phyloP scores from a whole-genome alignment of 2,888 invertebrate species.

The Rhabditoides inermis region DNA sequence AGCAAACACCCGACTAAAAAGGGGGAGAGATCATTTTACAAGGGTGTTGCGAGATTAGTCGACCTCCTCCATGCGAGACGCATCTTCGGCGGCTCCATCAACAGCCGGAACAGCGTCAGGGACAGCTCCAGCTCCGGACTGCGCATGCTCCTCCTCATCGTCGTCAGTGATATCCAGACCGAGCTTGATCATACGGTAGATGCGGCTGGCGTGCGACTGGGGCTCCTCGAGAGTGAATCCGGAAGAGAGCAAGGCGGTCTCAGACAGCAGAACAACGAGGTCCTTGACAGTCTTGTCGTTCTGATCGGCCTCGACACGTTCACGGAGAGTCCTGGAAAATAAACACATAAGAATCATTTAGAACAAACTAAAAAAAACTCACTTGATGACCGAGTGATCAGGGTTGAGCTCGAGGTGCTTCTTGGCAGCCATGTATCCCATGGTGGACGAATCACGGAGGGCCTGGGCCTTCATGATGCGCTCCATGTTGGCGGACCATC shows the following conservation, averaged over 20 bases:
- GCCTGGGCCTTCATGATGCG: slow-evolving; percentile 99
- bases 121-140: slow-evolving; percentile 74
- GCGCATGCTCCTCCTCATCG: slow-evolving; percentile 63
- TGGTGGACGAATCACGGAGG: slow-evolving; percentile 88
- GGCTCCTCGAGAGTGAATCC: slow-evolving; percentile 94
- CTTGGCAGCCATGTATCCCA: slow-evolving; percentile 99
- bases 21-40: too few species aligned
- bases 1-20: too few species aligned
- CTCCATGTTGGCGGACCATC: slow-evolving; percentile 99
- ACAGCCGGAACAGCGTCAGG: slow-evolving; percentile 74
- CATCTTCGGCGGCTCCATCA: slow-evolving; percentile 79
- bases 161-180: slow-evolving; percentile 91
- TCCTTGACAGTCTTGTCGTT: slow-evolving; percentile 96
- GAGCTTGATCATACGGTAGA: slow-evolving; percentile 92
- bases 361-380: too few species aligned
- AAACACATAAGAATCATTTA: background rate
- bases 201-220: slow-evolving; percentile 74
- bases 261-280: slow-evolving; percentile 84
- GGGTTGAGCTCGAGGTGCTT: slow-evolving; percentile 97
- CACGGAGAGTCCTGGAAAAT: slow-evolving; percentile 44
- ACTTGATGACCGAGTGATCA: slow-evolving; percentile 84
- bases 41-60: too few species aligned
- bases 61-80: slow-evolving; percentile 97
- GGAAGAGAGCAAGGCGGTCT: slow-evolving; percentile 88
- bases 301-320: slow-evolving; percentile 86